Evolutionary conservation across 2,113 vertebrate species (phyloP).

Genomic region (Nerophis ophidion): DNA sequence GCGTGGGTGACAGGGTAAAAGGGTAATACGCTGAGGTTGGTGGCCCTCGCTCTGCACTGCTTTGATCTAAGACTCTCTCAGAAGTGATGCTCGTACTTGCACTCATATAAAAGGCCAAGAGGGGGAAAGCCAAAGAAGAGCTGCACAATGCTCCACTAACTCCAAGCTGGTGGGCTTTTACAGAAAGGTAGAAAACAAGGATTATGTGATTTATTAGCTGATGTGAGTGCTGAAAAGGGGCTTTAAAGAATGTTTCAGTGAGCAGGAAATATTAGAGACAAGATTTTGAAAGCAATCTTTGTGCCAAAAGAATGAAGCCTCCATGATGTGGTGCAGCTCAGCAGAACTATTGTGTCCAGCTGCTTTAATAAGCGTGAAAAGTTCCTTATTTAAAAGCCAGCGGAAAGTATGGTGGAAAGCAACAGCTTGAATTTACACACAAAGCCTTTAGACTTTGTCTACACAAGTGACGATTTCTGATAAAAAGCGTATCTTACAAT

Average conservation of each 20-base stretch:
- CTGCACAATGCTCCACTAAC: constrained; percentile 56
- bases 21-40: constrained; percentile 40
- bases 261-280: constrained; percentile 55
- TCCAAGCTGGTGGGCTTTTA: constrained; percentile 23
- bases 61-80: constrained; percentile 54
- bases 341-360: constrained; percentile 28
- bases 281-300: constrained; percentile 57
- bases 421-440: constrained; percentile 39
- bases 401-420: constrained; percentile 20
- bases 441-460: constrained; percentile 12
- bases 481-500: too few relatives aligned
- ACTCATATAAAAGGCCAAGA: constrained; percentile 35
- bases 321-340: constrained; percentile 32
- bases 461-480: too few relatives aligned
- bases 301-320: constrained; percentile 48
- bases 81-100: constrained; percentile 32
- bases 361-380: constrained; percentile 32
- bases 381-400: constrained; percentile 38
- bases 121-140: constrained; percentile 36
- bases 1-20: constrained; percentile 64
- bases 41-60: constrained; percentile 42
- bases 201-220: constrained; percentile 65
- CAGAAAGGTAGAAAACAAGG: constrained; percentile 50
- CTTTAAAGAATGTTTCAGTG: constrained; percentile 51
- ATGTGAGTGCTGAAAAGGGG: constrained; percentile 45